Conservation (phyloP, 1,140 invertebrate genomes). For the Leptoteleia sp. region DNA sequence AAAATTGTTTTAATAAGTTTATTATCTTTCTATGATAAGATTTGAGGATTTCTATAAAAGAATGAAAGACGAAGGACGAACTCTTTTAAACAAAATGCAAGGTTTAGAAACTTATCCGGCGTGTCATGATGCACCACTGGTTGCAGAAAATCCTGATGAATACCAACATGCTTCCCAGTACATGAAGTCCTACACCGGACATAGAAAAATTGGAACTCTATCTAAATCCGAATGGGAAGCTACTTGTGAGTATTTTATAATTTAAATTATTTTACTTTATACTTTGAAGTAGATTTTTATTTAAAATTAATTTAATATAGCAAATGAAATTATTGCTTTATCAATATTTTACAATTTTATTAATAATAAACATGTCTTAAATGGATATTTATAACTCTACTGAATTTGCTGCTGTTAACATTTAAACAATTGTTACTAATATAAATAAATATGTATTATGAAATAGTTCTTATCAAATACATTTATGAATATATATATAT, state of each 20-base stretch:
- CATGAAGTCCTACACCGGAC: slow-evolving; percentile 79
- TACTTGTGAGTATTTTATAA: slow-evolving; percentile 85
- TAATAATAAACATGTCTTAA: no score
- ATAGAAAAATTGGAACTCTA: slow-evolving; percentile 88
- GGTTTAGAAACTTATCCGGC: slow-evolving; percentile 84
- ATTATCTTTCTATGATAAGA: slow-evolving; percentile 49
- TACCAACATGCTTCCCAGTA: slow-evolving; percentile 88
- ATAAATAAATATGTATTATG: no score
- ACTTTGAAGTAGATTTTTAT: no score
- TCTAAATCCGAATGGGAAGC: slow-evolving; percentile 97
- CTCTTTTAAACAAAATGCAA: slow-evolving; percentile 85
- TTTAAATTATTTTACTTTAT: slow-evolving; percentile 43
- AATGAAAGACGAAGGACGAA: slow-evolving; percentile 78
- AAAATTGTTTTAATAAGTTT: slow-evolving; percentile 78
- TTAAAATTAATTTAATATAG: no score
- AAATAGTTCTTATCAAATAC: no score
- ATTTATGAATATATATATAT: no score
- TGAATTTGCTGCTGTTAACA: no score
- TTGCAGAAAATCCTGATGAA: slow-evolving; percentile 84
- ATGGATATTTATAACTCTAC: no score
- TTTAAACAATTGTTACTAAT: no score
- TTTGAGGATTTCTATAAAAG: slow-evolving; percentile 92
- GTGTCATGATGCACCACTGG: slow-evolving; percentile 82
- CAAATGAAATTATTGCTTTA: no score
- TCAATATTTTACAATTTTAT: no score